These are phyloP conservation scores for Reinhardtius hippoglossoides DNA, from an alignment of 2,113 vertebrate genomes.

Conservation along the genomic window DNA sequence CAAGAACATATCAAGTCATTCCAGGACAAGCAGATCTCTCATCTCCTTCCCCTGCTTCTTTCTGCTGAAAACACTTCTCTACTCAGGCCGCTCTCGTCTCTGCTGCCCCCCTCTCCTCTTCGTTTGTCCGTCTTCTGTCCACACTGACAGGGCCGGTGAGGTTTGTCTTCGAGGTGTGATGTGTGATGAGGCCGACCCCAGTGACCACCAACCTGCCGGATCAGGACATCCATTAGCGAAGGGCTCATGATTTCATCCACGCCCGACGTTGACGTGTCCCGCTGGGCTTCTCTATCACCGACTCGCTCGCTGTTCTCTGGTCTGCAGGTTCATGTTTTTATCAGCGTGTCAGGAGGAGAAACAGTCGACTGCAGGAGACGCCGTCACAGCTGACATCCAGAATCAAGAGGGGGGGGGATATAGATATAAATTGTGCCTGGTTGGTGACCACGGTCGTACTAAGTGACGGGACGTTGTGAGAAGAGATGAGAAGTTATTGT, in stretches of 20 bases:
- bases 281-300: conserved; percentile 37
- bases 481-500: too few species aligned
- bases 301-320: background rate
- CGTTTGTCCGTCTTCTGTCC: conserved; percentile 25
- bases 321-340: conserved; percentile 34
- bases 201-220: conserved; percentile 38
- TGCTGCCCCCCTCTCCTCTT: conserved; percentile 4
- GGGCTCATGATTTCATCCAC: conserved; percentile 45
- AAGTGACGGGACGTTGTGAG: too few species aligned
- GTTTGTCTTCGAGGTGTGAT: conserved; percentile 34
- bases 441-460: too few species aligned
- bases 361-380: background rate
- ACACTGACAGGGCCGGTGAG: conserved; percentile 4
- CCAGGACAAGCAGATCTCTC: conserved; percentile 64
- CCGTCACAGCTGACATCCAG: background rate
- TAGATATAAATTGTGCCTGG: too few species aligned
- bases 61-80: conserved; percentile 32
- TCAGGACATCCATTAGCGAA: conserved; percentile 57
- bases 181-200: conserved; percentile 43
- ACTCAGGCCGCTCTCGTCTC: background rate
- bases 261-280: conserved; percentile 35
- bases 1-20: conserved; percentile 75
- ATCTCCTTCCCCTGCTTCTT: conserved; percentile 43
- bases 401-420: too few species aligned
- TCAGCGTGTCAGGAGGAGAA: background rate